These are phyloP conservation scores for Clarias magur DNA, from an alignment of 2,113 vertebrate species.

Conservation along the genomic window DNA sequence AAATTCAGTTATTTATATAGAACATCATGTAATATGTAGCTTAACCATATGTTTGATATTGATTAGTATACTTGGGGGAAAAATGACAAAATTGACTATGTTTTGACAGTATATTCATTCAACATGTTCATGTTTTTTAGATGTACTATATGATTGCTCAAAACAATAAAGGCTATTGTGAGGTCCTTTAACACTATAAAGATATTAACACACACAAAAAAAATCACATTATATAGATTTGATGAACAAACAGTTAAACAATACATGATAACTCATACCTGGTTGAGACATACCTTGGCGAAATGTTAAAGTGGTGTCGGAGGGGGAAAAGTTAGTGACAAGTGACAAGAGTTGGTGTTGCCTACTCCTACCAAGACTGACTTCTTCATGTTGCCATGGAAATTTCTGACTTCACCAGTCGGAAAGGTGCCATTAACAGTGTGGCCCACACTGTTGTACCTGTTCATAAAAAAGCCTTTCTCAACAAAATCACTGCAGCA, in stretches of 20 bases:
- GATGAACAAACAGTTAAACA: neutral
- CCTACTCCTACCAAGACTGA: constrained; percentile 86
- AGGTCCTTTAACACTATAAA: neutral
- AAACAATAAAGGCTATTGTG: neutral
- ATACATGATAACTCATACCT: constrained; percentile 14
- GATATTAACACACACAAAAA: neutral
- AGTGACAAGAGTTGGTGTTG: constrained; percentile 83
- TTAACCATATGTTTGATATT: neutral
- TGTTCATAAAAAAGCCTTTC: constrained; percentile 61
- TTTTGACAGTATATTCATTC: neutral
- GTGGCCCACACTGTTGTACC: constrained; percentile 89
- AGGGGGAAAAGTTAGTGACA: constrained; percentile 90
- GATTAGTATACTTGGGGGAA: neutral
- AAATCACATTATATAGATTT: neutral
- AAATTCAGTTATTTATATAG: neutral
- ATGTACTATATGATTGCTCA: no score
- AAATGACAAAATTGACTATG: neutral
- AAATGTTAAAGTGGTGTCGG: constrained; percentile 89
- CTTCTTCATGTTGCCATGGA: constrained; percentile 89
- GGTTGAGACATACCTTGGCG: constrained; percentile 82
- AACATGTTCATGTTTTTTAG: no score
- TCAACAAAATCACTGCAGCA: constrained; percentile 36
- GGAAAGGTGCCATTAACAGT: constrained; percentile 92
- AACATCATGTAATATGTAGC: neutral
- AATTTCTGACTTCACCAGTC: constrained; percentile 90